These are phyloP conservation scores for Rhagoletis zephyria DNA, from an alignment of 1,140 invertebrate species.

Conservation along the genomic window DNA sequence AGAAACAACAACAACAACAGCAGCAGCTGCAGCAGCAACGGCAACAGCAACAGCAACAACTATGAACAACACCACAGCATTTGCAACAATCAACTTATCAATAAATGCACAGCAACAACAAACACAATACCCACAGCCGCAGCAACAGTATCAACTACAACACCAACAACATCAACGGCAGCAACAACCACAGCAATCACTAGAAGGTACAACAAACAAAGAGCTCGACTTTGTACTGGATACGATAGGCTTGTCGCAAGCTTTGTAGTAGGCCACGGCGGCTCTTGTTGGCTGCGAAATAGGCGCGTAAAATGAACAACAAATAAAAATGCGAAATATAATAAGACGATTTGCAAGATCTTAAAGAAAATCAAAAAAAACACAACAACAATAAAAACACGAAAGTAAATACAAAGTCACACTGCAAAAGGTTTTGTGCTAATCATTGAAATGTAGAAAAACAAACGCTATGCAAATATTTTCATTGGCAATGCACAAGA, in stretches of 20 bases:
- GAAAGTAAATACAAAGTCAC: too few species aligned
- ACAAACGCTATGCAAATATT: too few species aligned
- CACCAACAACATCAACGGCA: neutral
- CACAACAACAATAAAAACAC: too few species aligned
- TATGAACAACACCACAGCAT: neutral
- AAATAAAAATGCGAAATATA: neutral
- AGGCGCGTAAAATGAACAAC: neutral
- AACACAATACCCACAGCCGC: neutral
- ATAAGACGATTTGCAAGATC: too few species aligned
- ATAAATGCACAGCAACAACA: constrained; percentile 13
- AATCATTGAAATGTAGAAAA: too few species aligned
- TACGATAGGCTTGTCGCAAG: constrained; percentile 22
- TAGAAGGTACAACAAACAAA: constrained; percentile 38
- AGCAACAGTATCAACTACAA: neutral
- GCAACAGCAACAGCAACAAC: neutral
- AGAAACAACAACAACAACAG: neutral
- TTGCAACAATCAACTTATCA: constrained; percentile 13
- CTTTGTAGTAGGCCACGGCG: constrained; percentile 7
- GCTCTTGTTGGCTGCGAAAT: neutral
- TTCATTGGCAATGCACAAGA: too few species aligned
- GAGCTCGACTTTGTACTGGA: constrained; percentile 49
- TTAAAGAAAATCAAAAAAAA: too few species aligned
- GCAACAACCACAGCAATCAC: constrained; percentile 6
- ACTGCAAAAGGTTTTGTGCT: too few species aligned
- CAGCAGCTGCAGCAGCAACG: neutral